Base-by-base conservation (phyloP, 2,113 vertebrate genomes). In the Piprites chloris region DNA sequence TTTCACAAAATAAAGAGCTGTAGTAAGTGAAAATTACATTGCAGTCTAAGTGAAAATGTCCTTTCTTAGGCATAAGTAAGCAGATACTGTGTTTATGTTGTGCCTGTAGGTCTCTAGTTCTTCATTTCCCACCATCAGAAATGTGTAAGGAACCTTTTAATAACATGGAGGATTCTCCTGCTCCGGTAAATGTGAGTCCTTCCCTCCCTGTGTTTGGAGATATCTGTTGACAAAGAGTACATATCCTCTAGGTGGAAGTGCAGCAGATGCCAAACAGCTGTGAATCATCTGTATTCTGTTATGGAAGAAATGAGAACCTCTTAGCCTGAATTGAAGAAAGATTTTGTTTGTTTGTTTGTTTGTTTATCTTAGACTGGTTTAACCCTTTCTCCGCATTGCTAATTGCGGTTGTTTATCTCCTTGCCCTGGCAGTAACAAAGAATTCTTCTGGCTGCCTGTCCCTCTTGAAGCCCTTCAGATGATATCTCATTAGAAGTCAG, bases 261-360 rank as follows among this genome's bases (percentile, higher is more conserved):
- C 65, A 84, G 30, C 87, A 92, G 92, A 94, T 94, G 92, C 93
- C 95, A 92, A 91, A 96, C 95, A 96, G 88, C 95, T 95, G 93
- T n/a, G 95, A 66, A 90, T 96, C 92, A 81, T 93, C 90, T 93
- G 85, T 39, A 20, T 68, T 68, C 78, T 63, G 67, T 44, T 61
- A 11, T 13, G 68, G 85, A 67, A 94, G 87, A 77, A 93, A 52
- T 59, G 56, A 88, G 75, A 95, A 77, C 67, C 63, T 93, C 73
- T 67, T 67, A 74, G 95, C 67, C 72, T 52, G 33, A 94, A 50
- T 2, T 63, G 66, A 69, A 82, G 71, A 32, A 85, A 61, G 53
- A 37, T 44, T 56, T 62, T 42, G 71, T 73, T 73, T 56, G 44
- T 22, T 47, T 47, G 35, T 84, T 87, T 82, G n/a, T 75, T 92